Conservation (phyloP, 35 echinoderm and acorn worm species). For the Holothuria glaberrima region DNA sequence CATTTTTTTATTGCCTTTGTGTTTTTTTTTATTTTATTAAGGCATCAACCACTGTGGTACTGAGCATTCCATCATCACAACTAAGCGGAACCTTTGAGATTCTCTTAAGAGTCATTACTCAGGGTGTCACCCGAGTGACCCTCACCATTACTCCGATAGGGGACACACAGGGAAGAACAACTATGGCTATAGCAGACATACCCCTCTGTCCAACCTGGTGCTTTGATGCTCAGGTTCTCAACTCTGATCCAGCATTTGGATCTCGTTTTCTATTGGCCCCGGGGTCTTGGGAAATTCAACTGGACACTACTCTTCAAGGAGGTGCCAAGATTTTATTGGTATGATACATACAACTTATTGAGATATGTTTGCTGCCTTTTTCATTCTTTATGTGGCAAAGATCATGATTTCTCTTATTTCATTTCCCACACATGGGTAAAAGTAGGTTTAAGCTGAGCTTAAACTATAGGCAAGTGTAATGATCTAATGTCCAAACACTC, state of each 20-base stretch:
- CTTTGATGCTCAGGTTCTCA: slow-evolving; percentile 59
- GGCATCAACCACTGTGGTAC: slow-evolving; percentile 56
- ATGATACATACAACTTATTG: neutral
- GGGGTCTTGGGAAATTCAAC: slow-evolving; percentile 68
- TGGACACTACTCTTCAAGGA: slow-evolving; percentile 73
- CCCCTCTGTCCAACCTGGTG: slow-evolving; percentile 79
- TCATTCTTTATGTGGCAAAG: no score
- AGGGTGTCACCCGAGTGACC: slow-evolving; percentile 64
- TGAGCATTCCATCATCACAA: slow-evolving; percentile 70
- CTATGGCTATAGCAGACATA: slow-evolving; percentile 49
- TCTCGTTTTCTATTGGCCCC: slow-evolving; percentile 43
- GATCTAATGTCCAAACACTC: neutral
- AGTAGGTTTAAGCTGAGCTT: neutral
- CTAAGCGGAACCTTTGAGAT: slow-evolving; percentile 72
- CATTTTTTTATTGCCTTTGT: no score
- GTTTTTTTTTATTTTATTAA: slow-evolving; percentile 17
- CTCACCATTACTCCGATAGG: slow-evolving; percentile 68
- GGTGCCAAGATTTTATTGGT: slow-evolving; percentile 78
- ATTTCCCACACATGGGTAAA: neutral
- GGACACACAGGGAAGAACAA: slow-evolving; percentile 14
- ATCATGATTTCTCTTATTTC: neutral
- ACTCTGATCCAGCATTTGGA: slow-evolving; percentile 19
- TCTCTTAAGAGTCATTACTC: slow-evolving; percentile 65
- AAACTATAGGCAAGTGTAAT: neutral
- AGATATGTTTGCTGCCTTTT: neutral